Evolutionary conservation across 1,140 invertebrate genomes (phyloP), one percentile per base, ranked within the genome.

Genomic region (Drosophila arizonae): DNA sequence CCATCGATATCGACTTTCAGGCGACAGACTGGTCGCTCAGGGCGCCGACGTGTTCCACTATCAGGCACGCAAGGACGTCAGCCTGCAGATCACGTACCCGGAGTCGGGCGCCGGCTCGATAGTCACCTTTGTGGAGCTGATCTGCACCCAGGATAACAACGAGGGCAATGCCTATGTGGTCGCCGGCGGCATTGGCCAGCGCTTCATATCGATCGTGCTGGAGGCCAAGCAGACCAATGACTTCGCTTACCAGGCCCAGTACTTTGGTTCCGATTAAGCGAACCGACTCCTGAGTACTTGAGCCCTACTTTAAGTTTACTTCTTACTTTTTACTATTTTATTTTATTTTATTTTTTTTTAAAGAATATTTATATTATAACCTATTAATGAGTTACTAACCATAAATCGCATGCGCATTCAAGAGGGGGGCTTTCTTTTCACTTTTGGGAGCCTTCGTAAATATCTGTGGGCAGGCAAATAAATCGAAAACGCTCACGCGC

Each of bases 121-220:
- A 15, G 63, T 91, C 11, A 90, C 84, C 54, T 87, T 77, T 41
- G 81, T 91, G 21, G 73, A 91, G 70, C 57, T 91, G n/a, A 28
- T 78, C 8, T 87, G 81, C 72, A 72, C 81, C 8, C 90, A 91
- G 79, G 86, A 86, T 28, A 76, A 33, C 33, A 76, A 4, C 46
- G 77, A 79, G 1, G 90, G 90, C 30, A 85, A 70, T 26, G 90
- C 90, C 46, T 91, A 88, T 46, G 79, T 91, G 9, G 72, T 91
- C 0, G 81, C 74, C 46, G 90, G 90, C 3, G 90, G 90, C 60
- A 85, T 91, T 68, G 87, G 90, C 11, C 90, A 91, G 52, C 79
- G 87, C 8, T 79, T 67, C 55, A 90, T 91, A 10, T 87, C 90
- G 2, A 87, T 91, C 54, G 70, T 90, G 6, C 28, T 91, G 50